These are phyloP conservation scores for Eutolmus rufibarbis DNA, from an alignment of 2,888 invertebrate genomes.

Conservation along the genomic window DNA sequence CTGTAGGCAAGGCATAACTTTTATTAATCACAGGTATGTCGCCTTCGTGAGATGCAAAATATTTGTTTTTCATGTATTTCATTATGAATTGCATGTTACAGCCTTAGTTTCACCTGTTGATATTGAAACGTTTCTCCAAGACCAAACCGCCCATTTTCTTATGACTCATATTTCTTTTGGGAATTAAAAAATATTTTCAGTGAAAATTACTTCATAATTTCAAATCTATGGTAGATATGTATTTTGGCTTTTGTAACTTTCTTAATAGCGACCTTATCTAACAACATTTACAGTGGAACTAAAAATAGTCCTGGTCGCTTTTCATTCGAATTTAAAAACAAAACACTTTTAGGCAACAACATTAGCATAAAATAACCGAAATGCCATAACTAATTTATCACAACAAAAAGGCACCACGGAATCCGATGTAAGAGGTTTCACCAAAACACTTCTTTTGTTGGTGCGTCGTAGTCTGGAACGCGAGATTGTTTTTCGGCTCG, in stretches of 20 bases:
- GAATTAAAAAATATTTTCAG: not conserved
- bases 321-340: not conserved
- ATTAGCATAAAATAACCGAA: not conserved
- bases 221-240: not conserved
- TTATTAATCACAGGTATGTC: not conserved
- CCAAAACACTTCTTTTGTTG: not conserved
- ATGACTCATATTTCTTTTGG: not conserved
- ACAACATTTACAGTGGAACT: not conserved
- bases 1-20: not conserved
- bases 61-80: not conserved
- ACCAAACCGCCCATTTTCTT: not conserved
- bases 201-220: not conserved
- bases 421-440: not conserved
- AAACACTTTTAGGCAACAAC: not conserved
- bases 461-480: not conserved
- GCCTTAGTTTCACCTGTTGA: not conserved
- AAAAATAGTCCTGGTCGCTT: not conserved
- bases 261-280: not conserved
- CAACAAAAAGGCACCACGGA: not conserved
- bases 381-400: not conserved
- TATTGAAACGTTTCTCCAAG: not conserved
- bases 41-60: not conserved
- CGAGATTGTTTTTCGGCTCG: not conserved
- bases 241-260: not conserved
- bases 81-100: not conserved